These are phyloP conservation scores for Montipora foliosa DNA, from an alignment of 64 coral and sea anemone genomes.

Conservation along the genomic window DNA sequence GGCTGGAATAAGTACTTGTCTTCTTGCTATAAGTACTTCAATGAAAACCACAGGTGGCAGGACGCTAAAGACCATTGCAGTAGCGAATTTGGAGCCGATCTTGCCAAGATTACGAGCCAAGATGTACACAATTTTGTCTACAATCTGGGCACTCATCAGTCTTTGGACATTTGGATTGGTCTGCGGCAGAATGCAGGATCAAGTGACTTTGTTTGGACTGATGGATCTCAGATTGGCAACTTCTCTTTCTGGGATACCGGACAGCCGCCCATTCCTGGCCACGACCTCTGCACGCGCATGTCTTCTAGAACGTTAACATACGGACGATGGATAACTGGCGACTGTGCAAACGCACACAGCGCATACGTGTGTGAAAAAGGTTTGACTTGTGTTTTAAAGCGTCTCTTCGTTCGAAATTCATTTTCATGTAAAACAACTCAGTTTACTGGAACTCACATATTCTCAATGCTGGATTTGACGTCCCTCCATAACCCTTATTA, in stretches of 20 bases:
- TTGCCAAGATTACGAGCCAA: conserved; percentile 32
- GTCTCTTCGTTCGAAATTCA: no score
- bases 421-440: no score
- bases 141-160: background rate
- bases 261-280: background rate
- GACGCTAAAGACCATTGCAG: background rate
- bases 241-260: conserved; percentile 13
- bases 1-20: conserved; percentile 32
- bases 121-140: conserved; percentile 32
- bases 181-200: background rate
- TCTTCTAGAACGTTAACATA: background rate
- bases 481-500: no score
- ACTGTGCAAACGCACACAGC: background rate
- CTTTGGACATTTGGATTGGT: conserved; percentile 44
- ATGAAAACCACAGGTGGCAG: conserved; percentile 1
- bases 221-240: background rate
- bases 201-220: conserved; percentile 42
- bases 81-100: background rate
- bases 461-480: no score
- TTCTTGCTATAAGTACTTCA: conserved; percentile 48
- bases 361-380: conserved; percentile 45
- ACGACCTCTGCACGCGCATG: background rate
- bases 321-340: conserved; percentile 3
- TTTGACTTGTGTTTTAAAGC: background rate
- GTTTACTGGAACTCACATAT: no score